A percentile compares a stretch with the other conserved stretches of the same genome.
These are phyloP conservation scores for Heptranchias perlo DNA, from an alignment of 2,113 vertebrate genomes.

Conservation along the genomic window DNA sequence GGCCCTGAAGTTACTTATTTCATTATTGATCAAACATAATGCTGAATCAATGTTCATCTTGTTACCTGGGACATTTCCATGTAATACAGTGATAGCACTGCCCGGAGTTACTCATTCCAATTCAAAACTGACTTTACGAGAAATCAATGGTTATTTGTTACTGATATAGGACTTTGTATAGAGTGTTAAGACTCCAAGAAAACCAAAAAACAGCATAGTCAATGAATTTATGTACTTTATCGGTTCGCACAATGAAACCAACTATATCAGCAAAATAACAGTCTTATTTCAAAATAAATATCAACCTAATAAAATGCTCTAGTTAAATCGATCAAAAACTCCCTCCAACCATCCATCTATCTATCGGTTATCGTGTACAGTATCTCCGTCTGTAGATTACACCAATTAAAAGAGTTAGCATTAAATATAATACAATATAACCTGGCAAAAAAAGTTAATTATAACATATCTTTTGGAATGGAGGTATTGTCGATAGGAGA, in stretches of 20 bases:
- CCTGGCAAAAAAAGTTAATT: background rate
- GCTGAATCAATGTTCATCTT: constrained; percentile 98
- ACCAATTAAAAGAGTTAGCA: constrained; percentile 11
- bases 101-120: constrained; percentile 88
- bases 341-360: background rate
- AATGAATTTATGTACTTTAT: background rate
- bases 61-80: constrained; percentile 92
- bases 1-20: constrained; percentile 96
- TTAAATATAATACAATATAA: background rate
- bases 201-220: background rate
- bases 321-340: constrained; percentile 2
- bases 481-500: background rate
- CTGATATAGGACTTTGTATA: constrained; percentile 64
- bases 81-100: constrained; percentile 95
- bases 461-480: background rate
- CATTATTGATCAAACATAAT: constrained; percentile 98
- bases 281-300: constrained; percentile 5
- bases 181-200: constrained; percentile 24
- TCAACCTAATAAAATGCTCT: background rate
- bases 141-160: constrained; percentile 91
- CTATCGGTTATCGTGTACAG: background rate
- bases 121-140: constrained; percentile 95
- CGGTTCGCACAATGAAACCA: background rate
- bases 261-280: background rate
- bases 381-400: background rate